These are phyloP conservation scores for Asarcornis scutulata DNA, from an alignment of 2,113 vertebrate genomes.

Conservation along the genomic window DNA sequence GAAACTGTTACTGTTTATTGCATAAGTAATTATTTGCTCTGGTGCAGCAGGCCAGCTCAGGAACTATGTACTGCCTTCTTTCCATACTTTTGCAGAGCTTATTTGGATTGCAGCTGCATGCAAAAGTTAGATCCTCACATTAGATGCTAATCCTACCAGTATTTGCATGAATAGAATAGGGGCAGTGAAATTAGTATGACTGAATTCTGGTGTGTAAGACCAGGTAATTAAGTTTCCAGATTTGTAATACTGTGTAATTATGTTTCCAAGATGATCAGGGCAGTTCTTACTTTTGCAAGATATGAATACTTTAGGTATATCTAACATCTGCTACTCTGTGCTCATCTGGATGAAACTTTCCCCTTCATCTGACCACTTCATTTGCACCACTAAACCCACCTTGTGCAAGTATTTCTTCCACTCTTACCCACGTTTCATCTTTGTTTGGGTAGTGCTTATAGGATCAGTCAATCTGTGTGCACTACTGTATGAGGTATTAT, in stretches of 20 bases:
- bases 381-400: neutral
- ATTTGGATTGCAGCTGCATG: neutral
- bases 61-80: neutral
- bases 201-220: neutral
- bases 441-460: neutral
- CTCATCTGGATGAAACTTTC: neutral
- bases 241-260: neutral
- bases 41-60: neutral
- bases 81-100: neutral
- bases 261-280: neutral
- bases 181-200: neutral
- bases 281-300: rapidly evolving
- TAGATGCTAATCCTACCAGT: neutral
- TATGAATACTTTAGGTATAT: neutral
- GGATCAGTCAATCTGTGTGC: neutral
- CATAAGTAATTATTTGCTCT: neutral
- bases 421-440: neutral
- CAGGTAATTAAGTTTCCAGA: neutral
- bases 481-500: neutral
- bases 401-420: neutral
- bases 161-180: neutral
- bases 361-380: neutral
- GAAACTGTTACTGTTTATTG: neutral
- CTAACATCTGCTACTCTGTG: neutral
- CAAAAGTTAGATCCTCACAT: neutral